These are phyloP conservation scores for Girardinus metallicus DNA, from an alignment of 2,797 vertebrate species.

Conservation along the genomic window DNA sequence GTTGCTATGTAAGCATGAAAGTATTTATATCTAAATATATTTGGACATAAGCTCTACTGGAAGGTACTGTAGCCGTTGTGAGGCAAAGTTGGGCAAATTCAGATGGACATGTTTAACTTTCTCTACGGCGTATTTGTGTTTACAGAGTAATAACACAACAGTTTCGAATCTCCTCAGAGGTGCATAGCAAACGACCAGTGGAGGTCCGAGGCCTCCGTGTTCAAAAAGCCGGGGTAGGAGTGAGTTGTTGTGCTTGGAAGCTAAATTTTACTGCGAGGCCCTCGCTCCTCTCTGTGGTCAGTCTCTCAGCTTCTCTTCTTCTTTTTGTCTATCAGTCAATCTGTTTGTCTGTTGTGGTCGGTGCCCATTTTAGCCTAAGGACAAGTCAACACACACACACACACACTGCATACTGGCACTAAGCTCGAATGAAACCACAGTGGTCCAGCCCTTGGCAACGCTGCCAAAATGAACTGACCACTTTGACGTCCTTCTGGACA, in stretches of 20 bases:
- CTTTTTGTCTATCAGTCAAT: conserved; percentile 75
- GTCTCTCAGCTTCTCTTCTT: conserved; percentile 47
- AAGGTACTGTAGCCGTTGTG: not conserved
- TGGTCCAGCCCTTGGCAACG: conserved; percentile 76
- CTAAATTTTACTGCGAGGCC: conserved; percentile 65
- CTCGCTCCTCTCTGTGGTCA: conserved; percentile 63
- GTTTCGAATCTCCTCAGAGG: not conserved
- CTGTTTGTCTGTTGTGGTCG: conserved; percentile 77
- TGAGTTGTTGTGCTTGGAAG: conserved; percentile 60
- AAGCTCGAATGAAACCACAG: conserved; percentile 75
- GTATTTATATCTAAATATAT: not conserved
- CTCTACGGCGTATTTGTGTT: not conserved
- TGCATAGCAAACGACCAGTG: conserved; percentile 6
- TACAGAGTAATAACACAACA: not conserved
- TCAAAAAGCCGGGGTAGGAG: conserved; percentile 12
- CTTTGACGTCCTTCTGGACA: conserved; percentile 74
- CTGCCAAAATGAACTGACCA: conserved; percentile 72
- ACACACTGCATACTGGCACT: conserved; percentile 51
- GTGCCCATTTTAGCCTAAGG: conserved; percentile 74
- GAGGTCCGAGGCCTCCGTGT: conserved; percentile 27
- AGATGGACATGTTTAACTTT: not conserved
- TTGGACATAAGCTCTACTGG: not conserved
- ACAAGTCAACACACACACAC: conserved; percentile 60
- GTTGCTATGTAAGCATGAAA: not conserved
- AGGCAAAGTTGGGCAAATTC: not conserved